phyloP scores from a whole-genome alignment of 2,113 vertebrate genomes.

The Arvicanthis niloticus region DNA sequence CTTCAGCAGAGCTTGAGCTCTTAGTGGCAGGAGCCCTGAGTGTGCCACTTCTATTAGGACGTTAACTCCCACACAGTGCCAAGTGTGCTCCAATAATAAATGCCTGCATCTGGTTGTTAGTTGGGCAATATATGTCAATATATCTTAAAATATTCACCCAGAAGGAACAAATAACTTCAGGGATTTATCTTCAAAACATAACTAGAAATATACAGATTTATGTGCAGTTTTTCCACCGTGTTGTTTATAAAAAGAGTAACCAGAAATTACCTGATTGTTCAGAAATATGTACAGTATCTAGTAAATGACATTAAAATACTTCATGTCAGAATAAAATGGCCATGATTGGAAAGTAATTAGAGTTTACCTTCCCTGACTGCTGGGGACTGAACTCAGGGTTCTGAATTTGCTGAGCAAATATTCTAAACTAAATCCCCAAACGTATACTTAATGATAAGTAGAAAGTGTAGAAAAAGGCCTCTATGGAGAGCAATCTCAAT shows the following conservation, averaged over 20 bases:
- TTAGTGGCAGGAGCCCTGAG: not conserved
- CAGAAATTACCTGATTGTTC: constrained; percentile 14
- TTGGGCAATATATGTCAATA: not conserved
- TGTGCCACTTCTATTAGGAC: not conserved
- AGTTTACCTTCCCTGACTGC: not conserved
- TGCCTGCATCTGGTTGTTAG: not conserved
- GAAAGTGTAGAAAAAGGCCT: not conserved
- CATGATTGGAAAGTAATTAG: constrained; percentile 10
- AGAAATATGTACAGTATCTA: constrained; percentile 54
- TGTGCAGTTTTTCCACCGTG: not conserved
- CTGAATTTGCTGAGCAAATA: not conserved
- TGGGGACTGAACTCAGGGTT: not conserved
- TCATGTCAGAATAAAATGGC: constrained; percentile 38
- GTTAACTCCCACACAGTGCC: not conserved
- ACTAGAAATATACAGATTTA: not conserved
- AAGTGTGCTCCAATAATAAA: not conserved
- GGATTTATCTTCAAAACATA: constrained; percentile 37
- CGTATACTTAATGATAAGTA: not conserved
- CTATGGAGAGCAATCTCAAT: not conserved
- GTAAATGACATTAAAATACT: constrained; percentile 43
- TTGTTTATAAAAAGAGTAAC: constrained; percentile 42
- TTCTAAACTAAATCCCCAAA: not conserved
- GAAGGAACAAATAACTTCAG: constrained; percentile 29
- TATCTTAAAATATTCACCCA: constrained; percentile 40
- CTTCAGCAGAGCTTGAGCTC: not conserved